phyloP scores from a whole-genome alignment of 2,888 invertebrate genomes.

The Sinotaia quadrata region DNA sequence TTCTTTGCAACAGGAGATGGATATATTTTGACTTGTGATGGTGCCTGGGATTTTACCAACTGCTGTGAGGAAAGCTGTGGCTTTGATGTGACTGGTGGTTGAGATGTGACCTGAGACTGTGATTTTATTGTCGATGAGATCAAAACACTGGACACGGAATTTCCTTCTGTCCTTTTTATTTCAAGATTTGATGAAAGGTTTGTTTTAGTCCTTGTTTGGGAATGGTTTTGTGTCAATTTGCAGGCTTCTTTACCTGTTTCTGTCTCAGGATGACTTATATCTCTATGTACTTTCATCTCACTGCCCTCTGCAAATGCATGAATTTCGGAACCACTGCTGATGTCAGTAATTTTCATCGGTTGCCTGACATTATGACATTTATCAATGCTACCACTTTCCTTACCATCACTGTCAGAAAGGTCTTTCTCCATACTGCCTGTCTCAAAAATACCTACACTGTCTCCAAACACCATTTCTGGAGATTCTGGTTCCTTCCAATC shows the following conservation, averaged over 20 bases:
- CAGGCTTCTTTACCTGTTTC: too few relatives aligned
- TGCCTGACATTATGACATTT: neutral
- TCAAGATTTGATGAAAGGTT: too few relatives aligned
- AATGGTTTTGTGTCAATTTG: too few relatives aligned
- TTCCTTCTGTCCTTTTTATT: too few relatives aligned
- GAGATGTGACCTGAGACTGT: neutral
- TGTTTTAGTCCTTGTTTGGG: too few relatives aligned
- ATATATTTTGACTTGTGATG: neutral
- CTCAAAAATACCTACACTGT: neutral
- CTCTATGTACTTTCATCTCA: too few relatives aligned
- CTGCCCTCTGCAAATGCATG: too few relatives aligned
- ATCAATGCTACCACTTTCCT: neutral
- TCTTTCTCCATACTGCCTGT: neutral
- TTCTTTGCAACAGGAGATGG: neutral
- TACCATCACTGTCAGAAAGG: neutral
- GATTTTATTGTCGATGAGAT: neutral
- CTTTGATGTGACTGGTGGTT: neutral
- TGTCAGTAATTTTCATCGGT: neutral
- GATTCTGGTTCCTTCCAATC: neutral
- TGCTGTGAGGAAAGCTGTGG: neutral
- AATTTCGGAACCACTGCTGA: neutral
- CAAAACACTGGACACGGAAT: too few relatives aligned
- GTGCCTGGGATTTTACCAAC: neutral
- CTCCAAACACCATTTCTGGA: constrained; percentile 3
- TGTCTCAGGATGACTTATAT: too few relatives aligned